Conservation (phyloP, 1,140 invertebrate species). For the Anoplolepis gracilipes region DNA sequence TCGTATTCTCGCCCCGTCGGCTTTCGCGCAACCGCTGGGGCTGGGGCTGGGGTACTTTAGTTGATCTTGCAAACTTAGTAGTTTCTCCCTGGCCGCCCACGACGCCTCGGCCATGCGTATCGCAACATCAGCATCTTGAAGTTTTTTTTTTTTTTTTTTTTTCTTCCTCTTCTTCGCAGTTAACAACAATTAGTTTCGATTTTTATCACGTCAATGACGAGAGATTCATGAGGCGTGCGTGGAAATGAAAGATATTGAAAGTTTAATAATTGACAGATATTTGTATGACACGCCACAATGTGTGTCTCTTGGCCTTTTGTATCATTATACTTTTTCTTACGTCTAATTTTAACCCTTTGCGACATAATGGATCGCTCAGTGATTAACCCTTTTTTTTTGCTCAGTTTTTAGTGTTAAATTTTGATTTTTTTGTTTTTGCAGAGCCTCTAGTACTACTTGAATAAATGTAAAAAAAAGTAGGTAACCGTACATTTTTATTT, state of each 20-base stretch:
- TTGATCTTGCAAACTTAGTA: slow-evolving; percentile 73
- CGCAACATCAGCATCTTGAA: background rate
- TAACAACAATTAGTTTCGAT: slow-evolving; percentile 5
- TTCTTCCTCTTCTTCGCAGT: slow-evolving; percentile 10
- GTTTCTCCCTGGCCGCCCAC: slow-evolving; percentile 32
- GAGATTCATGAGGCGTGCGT: background rate
- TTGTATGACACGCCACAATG: background rate
- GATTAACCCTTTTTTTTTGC: no score
- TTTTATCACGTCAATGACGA: slow-evolving; percentile 1
- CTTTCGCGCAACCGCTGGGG: slow-evolving; percentile 68
- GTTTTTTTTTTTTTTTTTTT: slow-evolving; percentile 19
- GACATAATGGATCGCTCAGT: no score
- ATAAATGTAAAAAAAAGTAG: no score
- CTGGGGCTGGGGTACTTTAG: slow-evolving; percentile 71
- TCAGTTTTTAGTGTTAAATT: no score
- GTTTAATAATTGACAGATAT: background rate
- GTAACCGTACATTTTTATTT: no score
- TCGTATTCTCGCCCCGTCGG: slow-evolving; percentile 70
- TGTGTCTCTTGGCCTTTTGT: background rate
- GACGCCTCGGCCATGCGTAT: background rate
- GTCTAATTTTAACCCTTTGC: background rate
- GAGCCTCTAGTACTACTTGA: no score
- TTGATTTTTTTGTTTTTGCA: no score
- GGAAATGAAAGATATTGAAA: background rate
- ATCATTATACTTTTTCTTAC: background rate